Conservation (phyloP, 2,888 invertebrate species). For the Eupithecia pulchellata region DNA sequence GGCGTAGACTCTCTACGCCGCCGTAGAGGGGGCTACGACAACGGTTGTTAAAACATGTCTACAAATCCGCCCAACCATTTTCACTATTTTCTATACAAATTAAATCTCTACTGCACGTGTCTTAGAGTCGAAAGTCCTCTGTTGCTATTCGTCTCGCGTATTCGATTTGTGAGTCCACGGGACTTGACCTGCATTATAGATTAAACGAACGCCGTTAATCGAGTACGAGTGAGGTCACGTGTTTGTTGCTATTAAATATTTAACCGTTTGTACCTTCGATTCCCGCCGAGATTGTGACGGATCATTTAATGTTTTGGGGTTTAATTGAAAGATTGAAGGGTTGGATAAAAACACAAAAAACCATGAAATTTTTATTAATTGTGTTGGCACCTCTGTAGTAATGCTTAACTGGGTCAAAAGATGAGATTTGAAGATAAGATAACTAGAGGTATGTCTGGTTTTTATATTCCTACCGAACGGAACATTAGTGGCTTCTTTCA, state of each 20-base stretch:
- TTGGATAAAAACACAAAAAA: slow-evolving; percentile 9
- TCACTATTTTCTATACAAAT: neutral
- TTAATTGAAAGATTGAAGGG: slow-evolving; percentile 9
- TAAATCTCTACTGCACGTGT: neutral
- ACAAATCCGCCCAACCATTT: neutral
- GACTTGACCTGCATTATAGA: slow-evolving; percentile 48
- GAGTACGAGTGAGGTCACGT: slow-evolving; percentile 38
- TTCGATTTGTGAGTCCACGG: slow-evolving; percentile 18
- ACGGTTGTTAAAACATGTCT: neutral
- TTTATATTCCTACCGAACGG: neutral
- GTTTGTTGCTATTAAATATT: slow-evolving; percentile 37
- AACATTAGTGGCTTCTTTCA: neutral
- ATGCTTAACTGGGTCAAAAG: neutral
- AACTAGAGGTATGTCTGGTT: neutral
- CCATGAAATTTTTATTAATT: slow-evolving; percentile 5
- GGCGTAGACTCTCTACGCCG: slow-evolving; percentile 14
- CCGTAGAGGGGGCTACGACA: neutral
- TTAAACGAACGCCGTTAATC: slow-evolving; percentile 46
- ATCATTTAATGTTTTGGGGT: slow-evolving; percentile 11
- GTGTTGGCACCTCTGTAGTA: neutral
- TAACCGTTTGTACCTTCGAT: slow-evolving; percentile 16
- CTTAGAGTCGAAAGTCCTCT: neutral
- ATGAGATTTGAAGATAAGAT: slow-evolving; percentile 2
- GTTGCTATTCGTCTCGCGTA: neutral
- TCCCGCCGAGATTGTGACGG: slow-evolving; percentile 4